Evolutionary conservation across 35 echinoderm and acorn worm genomes (phyloP), one percentile per base, ranked within the genome.

Genomic region (Anneissia japonica): DNA sequence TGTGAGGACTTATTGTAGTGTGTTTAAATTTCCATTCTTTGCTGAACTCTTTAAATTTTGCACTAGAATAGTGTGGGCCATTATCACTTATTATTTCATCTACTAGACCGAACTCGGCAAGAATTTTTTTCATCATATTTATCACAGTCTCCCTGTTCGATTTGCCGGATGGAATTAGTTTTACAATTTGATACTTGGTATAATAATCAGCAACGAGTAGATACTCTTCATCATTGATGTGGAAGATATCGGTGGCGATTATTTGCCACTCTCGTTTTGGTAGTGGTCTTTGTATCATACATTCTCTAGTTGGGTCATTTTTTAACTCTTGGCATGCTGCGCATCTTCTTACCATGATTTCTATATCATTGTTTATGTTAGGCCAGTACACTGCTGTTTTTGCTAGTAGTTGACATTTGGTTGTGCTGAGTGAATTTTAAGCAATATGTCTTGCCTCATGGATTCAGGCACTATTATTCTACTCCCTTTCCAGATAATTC

Each of bases 41-140:
- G 30, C 51, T n/a, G 36, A 90, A 90, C 30, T 84, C 29, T 37
- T 46, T 83, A 39, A 90, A 90, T 28, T 77, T 35, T 0, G 33
- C n/a, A 46, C 82, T 92, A 0, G 31, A 21, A 46, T 78, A 97
- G 36, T 92, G 90, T 21, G 82, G 88, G 36, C 78, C 80, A 75
- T 86, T 92, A 74, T 92, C 90, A 37, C 77, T 89, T 7, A 95
- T 36, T 4, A 95, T 5, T 76, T 84, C 88, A 0, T 26, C 1
- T 23, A 86, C 89, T 14, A 92, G 92, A 36, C 94, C 90, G 35
- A 87, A 84, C 36, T 92, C 84, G 26, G 91, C 82, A 43, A 97
- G 93, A 29, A 97, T 88, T 30, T 92, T 37, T 51, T 95, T 97
- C 2, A 88, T 83, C 13, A 79, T 31, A 0, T 3, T 36, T 1